Evolutionary conservation across 2,888 invertebrate genomes (phyloP), one percentile per base, ranked within the genome.

Genomic region (Hemistola chrysoprasaria): DNA sequence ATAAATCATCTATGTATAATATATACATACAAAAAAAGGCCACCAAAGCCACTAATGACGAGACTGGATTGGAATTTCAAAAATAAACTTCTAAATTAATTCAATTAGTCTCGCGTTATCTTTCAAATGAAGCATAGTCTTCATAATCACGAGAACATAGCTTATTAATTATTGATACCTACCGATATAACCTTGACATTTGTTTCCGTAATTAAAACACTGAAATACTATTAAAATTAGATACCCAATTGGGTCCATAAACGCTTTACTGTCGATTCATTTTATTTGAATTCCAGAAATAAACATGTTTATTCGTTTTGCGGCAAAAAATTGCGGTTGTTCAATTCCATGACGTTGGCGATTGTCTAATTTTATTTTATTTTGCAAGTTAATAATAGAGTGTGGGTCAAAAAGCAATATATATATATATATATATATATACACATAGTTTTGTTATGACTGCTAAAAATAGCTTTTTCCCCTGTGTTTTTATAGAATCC

Each of bases 121-220:
- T 16, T 4, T 16, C 16, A 16, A 16, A 16, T 16, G 4, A 16
- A 16, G 16, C 16, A 2, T 16, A 16, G 4, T 16, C 2, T 16
- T 2, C 4, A 16, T 3, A 16, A 4, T 16, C 16, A 16, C 16
- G 16, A 16, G 16, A 3, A 16, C 16, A 24, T 23, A 7, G 30
- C 22, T n/a, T 21, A 21, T 26, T 23, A 23, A 2, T 16, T 11
- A 36, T 36, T 28, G 29, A 22, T 35, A 9, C 25, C 11, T 24
- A 11, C 9, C 11, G 2, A 8, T 22, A 22, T 22, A 40, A 34
- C 61, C 56, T 59, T 64, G 55, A 54, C 46, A 56, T 62, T 58
- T 30, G 35, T 27, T 47, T 47, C 24, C 27, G 32, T 29, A 36
- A 33, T 35, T 26, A 45, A 30, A 30, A n/a, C 40, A 39, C 29